A percentile compares a stretch with the other conserved stretches of the same genome.
Conservation (phyloP, 2,797 vertebrate species). For the Eulemur albifrons region DNA sequence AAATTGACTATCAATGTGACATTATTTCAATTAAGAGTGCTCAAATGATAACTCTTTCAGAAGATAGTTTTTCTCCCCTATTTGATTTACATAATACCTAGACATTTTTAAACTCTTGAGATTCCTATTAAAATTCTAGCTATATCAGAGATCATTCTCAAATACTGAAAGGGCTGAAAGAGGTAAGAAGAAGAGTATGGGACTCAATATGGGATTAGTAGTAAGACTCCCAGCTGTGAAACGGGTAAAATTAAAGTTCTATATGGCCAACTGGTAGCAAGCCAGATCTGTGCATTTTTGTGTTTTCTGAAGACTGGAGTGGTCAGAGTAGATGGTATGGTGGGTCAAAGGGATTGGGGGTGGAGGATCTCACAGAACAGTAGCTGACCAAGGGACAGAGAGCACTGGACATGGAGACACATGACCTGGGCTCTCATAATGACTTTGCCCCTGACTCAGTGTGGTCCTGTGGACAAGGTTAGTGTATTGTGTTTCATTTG, state of each 20-base stretch:
- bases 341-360: fast-evolving
- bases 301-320: background rate
- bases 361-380: background rate
- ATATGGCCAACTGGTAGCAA: fast-evolving
- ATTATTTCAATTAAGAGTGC: background rate
- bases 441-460: background rate
- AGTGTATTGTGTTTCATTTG: background rate
- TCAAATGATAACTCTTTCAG: background rate
- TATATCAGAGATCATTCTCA: background rate
- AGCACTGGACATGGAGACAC: background rate
- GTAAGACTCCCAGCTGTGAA: background rate
- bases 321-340: background rate
- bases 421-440: background rate
- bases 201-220: background rate
- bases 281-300: background rate
- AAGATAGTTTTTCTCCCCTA: background rate
- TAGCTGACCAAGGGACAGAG: background rate
- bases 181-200: background rate
- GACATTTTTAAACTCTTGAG: background rate
- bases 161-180: background rate
- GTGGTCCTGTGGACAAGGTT: background rate
- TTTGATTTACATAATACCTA: background rate
- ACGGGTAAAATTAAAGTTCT: background rate
- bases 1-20: background rate
- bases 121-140: background rate